phyloP scores from a whole-genome alignment of 2,888 invertebrate species.

The Pachliopta kotzebuea region DNA sequence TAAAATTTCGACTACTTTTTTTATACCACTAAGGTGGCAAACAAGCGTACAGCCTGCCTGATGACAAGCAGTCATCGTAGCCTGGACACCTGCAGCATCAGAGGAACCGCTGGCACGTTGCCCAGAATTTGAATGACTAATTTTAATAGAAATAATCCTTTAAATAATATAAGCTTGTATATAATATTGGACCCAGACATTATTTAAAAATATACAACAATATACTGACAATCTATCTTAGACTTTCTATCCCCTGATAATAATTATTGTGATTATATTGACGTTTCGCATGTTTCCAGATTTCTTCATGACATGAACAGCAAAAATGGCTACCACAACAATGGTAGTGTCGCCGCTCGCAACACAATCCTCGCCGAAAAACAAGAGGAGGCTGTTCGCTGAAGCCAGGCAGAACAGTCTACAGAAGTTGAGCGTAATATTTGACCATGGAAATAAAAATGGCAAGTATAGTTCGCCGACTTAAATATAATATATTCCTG shows the following conservation, averaged over 20 bases:
- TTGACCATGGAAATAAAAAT: slow-evolving; percentile 68
- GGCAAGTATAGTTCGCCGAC: slow-evolving; percentile 38
- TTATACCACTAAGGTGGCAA: too few relatives aligned
- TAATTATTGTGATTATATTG: not conserved
- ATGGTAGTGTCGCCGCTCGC: slow-evolving; percentile 73
- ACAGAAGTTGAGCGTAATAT: slow-evolving; percentile 70
- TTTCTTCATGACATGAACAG: slow-evolving; percentile 36
- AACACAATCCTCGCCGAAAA: slow-evolving; percentile 65
- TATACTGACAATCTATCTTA: not conserved
- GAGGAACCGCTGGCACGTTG: too few relatives aligned
- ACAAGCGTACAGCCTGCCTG: too few relatives aligned
- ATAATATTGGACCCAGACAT: too few relatives aligned
- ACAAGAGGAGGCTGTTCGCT: slow-evolving; percentile 64
- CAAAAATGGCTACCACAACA: slow-evolving; percentile 60
- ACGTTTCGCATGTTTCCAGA: slow-evolving; percentile 23
- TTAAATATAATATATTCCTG: not conserved
- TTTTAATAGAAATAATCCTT: too few relatives aligned
- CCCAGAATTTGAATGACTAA: too few relatives aligned
- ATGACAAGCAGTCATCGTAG: too few relatives aligned
- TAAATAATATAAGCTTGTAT: too few relatives aligned
- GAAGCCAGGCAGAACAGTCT: slow-evolving; percentile 72
- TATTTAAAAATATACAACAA: not conserved
- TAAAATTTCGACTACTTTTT: too few relatives aligned
- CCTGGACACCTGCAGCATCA: too few relatives aligned
- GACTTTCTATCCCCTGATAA: not conserved